Percentiles rank a stretch among this genome's conserved stretches.
Evolutionary conservation across 2,797 vertebrate species (phyloP).

Genomic region (Botia almorhae): DNA sequence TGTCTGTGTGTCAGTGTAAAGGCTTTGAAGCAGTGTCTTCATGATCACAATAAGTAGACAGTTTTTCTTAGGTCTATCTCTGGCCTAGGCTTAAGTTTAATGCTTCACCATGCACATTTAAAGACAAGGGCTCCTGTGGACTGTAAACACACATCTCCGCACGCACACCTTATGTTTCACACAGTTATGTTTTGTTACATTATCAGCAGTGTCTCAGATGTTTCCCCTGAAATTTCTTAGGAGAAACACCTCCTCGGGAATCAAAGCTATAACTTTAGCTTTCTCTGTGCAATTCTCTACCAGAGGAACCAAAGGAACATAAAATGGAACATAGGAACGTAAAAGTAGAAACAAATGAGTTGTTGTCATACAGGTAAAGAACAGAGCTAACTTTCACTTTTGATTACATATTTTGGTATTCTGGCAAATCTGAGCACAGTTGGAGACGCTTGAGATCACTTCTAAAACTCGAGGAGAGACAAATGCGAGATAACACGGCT

Average conservation of each 20-base stretch:
- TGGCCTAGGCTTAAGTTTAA: constrained; percentile 6
- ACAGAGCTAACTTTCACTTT: neutral
- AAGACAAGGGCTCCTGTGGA: neutral
- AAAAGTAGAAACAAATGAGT: neutral
- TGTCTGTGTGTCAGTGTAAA: constrained; percentile 3
- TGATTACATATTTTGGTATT: neutral
- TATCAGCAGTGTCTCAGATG: neutral
- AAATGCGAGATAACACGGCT: no score
- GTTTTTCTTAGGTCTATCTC: constrained; percentile 19
- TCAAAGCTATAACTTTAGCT: neutral
- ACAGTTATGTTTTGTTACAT: no score
- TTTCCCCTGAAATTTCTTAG: neutral
- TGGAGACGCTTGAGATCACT: neutral
- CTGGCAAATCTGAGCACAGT: neutral
- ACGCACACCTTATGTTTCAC: neutral
- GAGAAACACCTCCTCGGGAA: neutral
- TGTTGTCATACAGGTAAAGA: neutral
- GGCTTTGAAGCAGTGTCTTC: constrained; percentile 13
- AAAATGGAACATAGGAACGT: neutral
- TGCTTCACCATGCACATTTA: neutral
- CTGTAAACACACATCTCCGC: neutral
- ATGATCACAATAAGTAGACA: constrained; percentile 28
- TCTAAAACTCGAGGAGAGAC: no score
- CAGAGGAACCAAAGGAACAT: neutral
- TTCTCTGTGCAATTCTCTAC: neutral